Evolutionary conservation across 2,888 invertebrate genomes (phyloP), one percentile per base, ranked within the genome.

Genomic region (Papilio protenor): DNA sequence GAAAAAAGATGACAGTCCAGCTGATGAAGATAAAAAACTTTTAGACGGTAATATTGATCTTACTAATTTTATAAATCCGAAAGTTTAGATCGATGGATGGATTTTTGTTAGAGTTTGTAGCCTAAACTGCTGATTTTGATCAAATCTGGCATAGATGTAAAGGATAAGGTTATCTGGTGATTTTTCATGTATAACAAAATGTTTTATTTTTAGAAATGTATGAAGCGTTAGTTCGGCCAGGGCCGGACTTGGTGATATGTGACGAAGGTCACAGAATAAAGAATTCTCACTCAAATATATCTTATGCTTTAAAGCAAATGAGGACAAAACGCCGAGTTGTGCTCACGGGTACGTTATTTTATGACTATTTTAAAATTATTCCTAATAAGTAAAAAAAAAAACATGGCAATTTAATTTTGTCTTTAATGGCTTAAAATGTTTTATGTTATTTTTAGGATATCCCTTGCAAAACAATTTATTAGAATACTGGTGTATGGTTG

Each of bases 401-500:
- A 16, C 2, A 18, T 52, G 14, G 6, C 0, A 47, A 47, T 12
- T 47, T 5, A 14, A 40, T 40, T 40, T 0, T 8, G 40, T 40
- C 40, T 40, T 40, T 40, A 8, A 40, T 40, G 40, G 8, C 3
- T 2, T n/a, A n/a, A 55, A 55, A n/a, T n/a, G 18, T 52, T 18
- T 10, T 55, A 55, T 64, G 14, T 64, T 27, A 79, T 78, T 80
- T 69, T 59, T 83, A 95, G 95, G 99, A 4, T 99, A 99, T 93
- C 99, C 99, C 0, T 95, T 99, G 16, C 99, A 99, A 92, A 99
- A 99, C 91, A 99, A 99, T 91, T 95, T 99, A 23, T 94, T 98
- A 77, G 99, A 98, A 88, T 99, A 99, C 90, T 99, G 99, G 99
- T 99, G 99, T 88, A 99, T 99, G 99, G 99, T 99, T 0, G 99